Evolutionary conservation across 2,797 vertebrate genomes (phyloP).

Genomic region (Pseudochirops corinnae): DNA sequence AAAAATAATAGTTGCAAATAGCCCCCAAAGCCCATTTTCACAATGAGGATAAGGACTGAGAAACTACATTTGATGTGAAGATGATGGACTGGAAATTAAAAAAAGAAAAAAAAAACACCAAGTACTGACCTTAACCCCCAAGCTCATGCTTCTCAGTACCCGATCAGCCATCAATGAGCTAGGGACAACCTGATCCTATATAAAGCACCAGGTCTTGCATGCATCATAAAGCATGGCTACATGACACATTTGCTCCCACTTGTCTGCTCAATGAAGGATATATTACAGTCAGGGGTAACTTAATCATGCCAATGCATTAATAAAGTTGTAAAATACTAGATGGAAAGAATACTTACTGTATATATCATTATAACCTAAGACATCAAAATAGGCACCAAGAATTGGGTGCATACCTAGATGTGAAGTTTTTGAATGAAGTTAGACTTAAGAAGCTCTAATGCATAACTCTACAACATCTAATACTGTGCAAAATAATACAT

Average conservation of each 20-base stretch:
- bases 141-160: slow-evolving; percentile 27
- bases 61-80: neutral
- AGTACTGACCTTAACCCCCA: slow-evolving; percentile 35
- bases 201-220: slow-evolving; percentile 30
- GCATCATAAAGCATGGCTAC: slow-evolving; percentile 41
- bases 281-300: slow-evolving; percentile 9
- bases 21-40: slow-evolving; percentile 30
- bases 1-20: neutral
- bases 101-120: slow-evolving; percentile 5
- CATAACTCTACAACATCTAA: neutral
- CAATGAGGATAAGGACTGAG: neutral
- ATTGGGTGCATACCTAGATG: neutral
- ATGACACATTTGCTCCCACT: slow-evolving; percentile 46
- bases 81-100: neutral
- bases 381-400: neutral
- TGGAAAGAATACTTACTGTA: neutral
- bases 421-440: neutral
- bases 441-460: neutral
- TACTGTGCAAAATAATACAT: neutral
- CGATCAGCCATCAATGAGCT: slow-evolving; percentile 6
- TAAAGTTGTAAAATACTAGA: slow-evolving; percentile 38
- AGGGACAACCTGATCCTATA: slow-evolving; percentile 24
- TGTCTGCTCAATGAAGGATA: slow-evolving; percentile 11
- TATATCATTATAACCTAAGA: neutral
- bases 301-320: slow-evolving; percentile 45